Evolutionary conservation across 2,113 vertebrate genomes (phyloP), one percentile per base, ranked within the genome.

Genomic region (Fregata magnificens): DNA sequence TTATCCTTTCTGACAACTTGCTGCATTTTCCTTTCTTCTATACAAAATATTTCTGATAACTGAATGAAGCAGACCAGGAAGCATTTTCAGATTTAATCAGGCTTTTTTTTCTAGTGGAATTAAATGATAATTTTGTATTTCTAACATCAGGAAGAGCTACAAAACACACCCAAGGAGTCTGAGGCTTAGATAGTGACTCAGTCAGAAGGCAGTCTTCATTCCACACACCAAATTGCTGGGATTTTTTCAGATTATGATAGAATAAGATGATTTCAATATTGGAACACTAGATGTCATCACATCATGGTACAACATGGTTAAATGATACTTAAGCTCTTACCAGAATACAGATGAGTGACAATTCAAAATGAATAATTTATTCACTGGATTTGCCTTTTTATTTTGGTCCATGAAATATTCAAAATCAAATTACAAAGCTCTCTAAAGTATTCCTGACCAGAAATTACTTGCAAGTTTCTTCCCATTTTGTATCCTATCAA

Each of bases 261-360:
- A 92, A 80, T 29, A 92, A 69, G 36, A 86, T 88, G 59, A 81
- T 93, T 96, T 88, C 93, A 96, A 83, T 96, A 80, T 61, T 96
- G 47, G 18, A 97, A 97, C 97, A 97, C 97, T 97, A 96, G 97
- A 93, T 96, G 97, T 97, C 97, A 97, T 97, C 96, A 93, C 93
- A 95, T 87, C 93, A 96, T 97, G 95, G 59, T 86, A 83, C 93
- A 96, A 86, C 74, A 86, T 94, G 79, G 38, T 86, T 47, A 94
- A 93, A 58, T 36, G n/a, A 86, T 86, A 88, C 83, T 95, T 83
- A 93, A 90, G 24, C 25, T 90, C 25, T 88, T 83, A 53, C 20
- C 16, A 74, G 45, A 47, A 63, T 34, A 92, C 1, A 3, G 53
- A 91, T 85, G 58, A 96, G 62, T 85, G 78, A 92, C 80, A 76